Evolutionary conservation across 2,888 invertebrate species (phyloP), one percentile per base, ranked within the genome.

Genomic region (Atrina japonica): DNA sequence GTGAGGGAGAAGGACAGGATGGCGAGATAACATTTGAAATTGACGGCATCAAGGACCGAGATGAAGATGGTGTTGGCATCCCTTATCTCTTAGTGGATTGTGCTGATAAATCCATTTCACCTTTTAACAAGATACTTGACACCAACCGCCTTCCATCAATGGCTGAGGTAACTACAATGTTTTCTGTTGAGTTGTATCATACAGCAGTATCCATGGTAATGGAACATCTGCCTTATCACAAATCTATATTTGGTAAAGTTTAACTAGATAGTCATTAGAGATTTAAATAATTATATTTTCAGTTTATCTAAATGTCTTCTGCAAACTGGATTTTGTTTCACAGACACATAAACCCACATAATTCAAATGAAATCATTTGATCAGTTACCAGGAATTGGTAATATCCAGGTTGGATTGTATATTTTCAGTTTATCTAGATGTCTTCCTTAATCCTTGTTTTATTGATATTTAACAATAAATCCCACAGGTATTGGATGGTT

Each of bases 401-500:
- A 35, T 35, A 5, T 35, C 35, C 3, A 35, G 14, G 23, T 35
- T 3, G 9, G 9, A 27, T 60, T 60, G 16, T 29, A 14, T 21
- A 30, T n/a, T 40, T 16, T 47, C 2, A 45, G 23, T 40, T 18
- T 53, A 49, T 25, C 16, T n/a, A 6, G 35, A 29, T 21, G 35
- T 35, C 35, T 59, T 49, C 40, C 47, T 30, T 52, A 53, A 70
- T 25, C n/a, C n/a, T n/a, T n/a, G n/a, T n/a, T n/a, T n/a, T n/a
- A n/a, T 71, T n/a, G n/a, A n/a, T n/a, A n/a, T n/a, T n/a, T 90
- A 88, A 87, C 90, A 21, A 65, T 90, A 70, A n/a, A n/a, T n/a
- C n/a, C n/a, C n/a, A 21, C 75, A 91, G 88, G 89, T 91, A 18
- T 66, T 91, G 60, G 90, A 91, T 82, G 91, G 91, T 6, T 81